A percentile compares a stretch with the other conserved stretches of the same genome.
phyloP scores from a whole-genome alignment of 2,888 invertebrate genomes.

The Drepanosiphum platanoidis region DNA sequence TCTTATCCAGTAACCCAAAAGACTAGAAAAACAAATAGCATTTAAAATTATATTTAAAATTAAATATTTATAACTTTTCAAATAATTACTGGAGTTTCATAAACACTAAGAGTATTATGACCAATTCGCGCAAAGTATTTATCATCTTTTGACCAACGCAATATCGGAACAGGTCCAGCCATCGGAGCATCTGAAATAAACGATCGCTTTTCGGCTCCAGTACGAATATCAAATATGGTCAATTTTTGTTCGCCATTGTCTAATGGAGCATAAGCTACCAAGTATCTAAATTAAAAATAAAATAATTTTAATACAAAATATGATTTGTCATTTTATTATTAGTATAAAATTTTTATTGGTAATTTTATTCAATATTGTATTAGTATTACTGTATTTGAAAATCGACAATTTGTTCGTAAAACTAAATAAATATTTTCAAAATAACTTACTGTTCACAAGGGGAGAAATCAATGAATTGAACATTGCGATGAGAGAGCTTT shows the following conservation, averaged over 20 bases:
- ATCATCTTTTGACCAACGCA: conserved; percentile 97
- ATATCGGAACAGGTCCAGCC: conserved; percentile 79
- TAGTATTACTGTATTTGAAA: too few relatives aligned
- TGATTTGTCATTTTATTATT: too few relatives aligned
- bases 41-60: conserved; percentile 22
- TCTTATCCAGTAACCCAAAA: conserved; percentile 92
- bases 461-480: conserved; percentile 96
- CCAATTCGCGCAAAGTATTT: conserved; percentile 92
- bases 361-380: too few relatives aligned
- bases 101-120: conserved; percentile 86
- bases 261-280: conserved; percentile 92
- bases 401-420: too few relatives aligned
- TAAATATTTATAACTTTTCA: background rate
- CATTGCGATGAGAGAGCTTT: conserved; percentile 88
- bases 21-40: conserved; percentile 70
- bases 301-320: background rate
- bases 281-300: conserved; percentile 71
- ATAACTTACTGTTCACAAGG: conserved; percentile 85
- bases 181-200: conserved; percentile 83
- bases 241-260: conserved; percentile 78
- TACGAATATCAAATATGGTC: conserved; percentile 96
- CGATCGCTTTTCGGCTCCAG: conserved; percentile 90
- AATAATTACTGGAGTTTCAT: conserved; percentile 84
- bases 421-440: too few relatives aligned
- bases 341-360: background rate